A percentile compares a stretch with the other conserved stretches of the same genome.
These are phyloP conservation scores for Dorcus parallelipipedus DNA, from an alignment of 2,888 invertebrate species.

Conservation along the genomic window DNA sequence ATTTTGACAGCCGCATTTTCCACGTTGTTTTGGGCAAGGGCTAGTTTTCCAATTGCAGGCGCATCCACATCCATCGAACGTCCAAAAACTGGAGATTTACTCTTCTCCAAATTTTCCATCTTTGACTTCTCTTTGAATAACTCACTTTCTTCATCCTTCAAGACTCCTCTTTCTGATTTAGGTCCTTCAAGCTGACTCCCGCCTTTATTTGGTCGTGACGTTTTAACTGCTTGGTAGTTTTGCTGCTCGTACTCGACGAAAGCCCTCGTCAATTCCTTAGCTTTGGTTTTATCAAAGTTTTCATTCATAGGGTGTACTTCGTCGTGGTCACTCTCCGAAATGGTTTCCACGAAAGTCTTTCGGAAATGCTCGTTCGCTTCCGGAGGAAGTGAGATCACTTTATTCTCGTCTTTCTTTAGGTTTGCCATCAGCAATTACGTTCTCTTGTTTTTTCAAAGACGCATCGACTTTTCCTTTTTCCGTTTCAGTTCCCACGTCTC, in stretches of 20 bases:
- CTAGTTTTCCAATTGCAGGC: constrained; percentile 1
- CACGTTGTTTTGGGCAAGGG: constrained; percentile 6
- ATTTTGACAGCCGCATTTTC: constrained; percentile 23
- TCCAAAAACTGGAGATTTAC: neutral
- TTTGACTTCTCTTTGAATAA: neutral
- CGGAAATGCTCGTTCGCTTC: too few relatives aligned
- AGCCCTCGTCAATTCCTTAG: too few relatives aligned
- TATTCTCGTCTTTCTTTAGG: neutral
- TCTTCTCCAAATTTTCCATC: neutral
- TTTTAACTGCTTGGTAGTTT: too few relatives aligned
- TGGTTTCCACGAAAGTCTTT: too few relatives aligned
- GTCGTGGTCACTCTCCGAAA: too few relatives aligned
- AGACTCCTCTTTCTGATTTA: neutral
- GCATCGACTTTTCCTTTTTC: neutral
- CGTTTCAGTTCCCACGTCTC: constrained; percentile 7
- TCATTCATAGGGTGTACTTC: too few relatives aligned
- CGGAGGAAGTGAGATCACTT: too few relatives aligned
- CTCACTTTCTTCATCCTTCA: neutral
- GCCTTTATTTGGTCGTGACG: too few relatives aligned
- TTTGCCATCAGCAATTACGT: neutral
- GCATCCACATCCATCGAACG: neutral
- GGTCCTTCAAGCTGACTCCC: too few relatives aligned
- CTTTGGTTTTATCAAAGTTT: too few relatives aligned
- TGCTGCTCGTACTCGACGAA: too few relatives aligned
- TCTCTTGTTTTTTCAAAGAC: neutral